Evolutionary conservation across 2,113 vertebrate species (phyloP).

Genomic region (Chinchilla lanigera): DNA sequence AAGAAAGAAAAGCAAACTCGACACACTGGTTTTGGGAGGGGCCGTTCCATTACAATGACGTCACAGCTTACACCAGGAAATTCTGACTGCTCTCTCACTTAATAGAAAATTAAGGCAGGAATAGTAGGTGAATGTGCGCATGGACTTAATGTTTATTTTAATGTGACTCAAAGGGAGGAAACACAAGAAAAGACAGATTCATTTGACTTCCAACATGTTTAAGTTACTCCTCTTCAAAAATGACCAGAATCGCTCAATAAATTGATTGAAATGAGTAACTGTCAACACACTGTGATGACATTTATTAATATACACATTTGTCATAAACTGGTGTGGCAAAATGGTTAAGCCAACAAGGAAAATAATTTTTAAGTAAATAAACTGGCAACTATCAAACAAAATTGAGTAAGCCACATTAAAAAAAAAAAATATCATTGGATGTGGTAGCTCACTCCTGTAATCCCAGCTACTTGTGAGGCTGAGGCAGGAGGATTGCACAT

Average conservation of each 20-base stretch:
- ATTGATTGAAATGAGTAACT: not conserved
- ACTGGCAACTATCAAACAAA: not conserved
- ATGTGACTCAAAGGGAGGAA: not conserved
- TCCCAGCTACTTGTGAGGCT: not conserved
- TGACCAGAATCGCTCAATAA: not conserved
- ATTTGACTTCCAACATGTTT: not conserved
- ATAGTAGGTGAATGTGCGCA: not conserved
- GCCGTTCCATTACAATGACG: accelerated
- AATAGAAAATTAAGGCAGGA: not conserved
- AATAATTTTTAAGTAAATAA: not conserved
- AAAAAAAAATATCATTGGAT: not conserved
- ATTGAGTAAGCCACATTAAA: not conserved
- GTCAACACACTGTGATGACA: not conserved
- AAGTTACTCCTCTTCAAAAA: not conserved
- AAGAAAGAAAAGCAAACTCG: not conserved
- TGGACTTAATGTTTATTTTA: not conserved
- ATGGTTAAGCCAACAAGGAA: not conserved
- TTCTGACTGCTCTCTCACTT: not conserved
- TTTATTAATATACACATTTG: not conserved
- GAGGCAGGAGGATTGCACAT: not conserved
- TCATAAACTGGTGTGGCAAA: not conserved
- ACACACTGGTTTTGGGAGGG: not conserved
- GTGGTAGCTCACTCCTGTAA: not conserved
- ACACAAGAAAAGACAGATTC: not conserved
- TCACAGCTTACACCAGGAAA: not conserved